These are phyloP conservation scores for Anarrhichthys ocellatus DNA, from an alignment of 2,113 vertebrate genomes.

Conservation along the genomic window DNA sequence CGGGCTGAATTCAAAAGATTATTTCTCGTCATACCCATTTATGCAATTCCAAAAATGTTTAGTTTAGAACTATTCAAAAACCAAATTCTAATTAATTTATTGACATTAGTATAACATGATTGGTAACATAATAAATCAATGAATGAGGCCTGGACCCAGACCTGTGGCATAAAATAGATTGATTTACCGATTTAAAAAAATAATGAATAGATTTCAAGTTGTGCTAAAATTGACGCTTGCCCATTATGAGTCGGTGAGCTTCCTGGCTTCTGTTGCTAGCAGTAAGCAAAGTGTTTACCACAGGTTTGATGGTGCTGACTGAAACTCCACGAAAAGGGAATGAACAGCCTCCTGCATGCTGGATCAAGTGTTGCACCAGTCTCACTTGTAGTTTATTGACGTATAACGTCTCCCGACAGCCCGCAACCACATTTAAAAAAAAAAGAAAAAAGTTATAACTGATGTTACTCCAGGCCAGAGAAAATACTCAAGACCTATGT, in stretches of 20 bases:
- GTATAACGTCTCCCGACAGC: background rate
- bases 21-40: background rate
- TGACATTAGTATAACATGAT: background rate
- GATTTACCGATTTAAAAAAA: too few species aligned
- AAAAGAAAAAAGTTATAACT: background rate
- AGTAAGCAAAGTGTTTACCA: background rate
- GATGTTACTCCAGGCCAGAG: background rate
- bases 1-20: background rate
- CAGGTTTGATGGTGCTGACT: background rate
- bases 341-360: background rate
- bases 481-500: slow-evolving; percentile 5
- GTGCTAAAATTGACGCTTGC: too few species aligned
- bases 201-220: background rate
- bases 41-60: background rate
- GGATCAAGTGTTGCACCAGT: background rate
- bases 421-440: background rate
- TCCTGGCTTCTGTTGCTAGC: background rate
- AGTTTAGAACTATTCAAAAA: background rate
- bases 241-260: background rate
- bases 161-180: background rate
- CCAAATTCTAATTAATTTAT: background rate
- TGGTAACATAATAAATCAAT: background rate
- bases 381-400: background rate
- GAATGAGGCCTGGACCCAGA: background rate
- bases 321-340: background rate